phyloP scores from a whole-genome alignment of 1,140 invertebrate genomes.

The Ips typographus region DNA sequence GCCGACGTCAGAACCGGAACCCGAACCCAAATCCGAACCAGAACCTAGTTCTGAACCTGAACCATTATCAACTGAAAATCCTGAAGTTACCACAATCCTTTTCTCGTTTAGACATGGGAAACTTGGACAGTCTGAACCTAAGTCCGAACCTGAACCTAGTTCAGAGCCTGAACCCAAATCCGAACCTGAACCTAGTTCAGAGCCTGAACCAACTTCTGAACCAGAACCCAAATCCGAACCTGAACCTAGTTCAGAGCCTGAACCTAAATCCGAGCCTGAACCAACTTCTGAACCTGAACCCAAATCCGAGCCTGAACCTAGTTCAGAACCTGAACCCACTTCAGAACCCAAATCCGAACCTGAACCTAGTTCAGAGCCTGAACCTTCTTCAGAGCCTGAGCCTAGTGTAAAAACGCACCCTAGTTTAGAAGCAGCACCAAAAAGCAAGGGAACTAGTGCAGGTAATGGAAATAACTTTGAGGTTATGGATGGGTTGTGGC shows the following conservation, averaged over 20 bases:
- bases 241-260: constrained; percentile 46
- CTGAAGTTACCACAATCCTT: constrained; percentile 45
- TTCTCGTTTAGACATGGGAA: constrained; percentile 5
- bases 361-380: constrained; percentile 50
- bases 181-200: constrained; percentile 50
- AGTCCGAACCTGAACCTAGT: constrained; percentile 47
- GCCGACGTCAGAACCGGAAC: constrained; percentile 54
- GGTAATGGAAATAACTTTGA: constrained; percentile 31
- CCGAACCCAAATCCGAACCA: constrained; percentile 50
- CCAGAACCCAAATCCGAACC: constrained; percentile 53
- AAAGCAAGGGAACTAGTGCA: constrained; percentile 25
- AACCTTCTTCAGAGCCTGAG: constrained; percentile 50
- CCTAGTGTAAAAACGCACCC: constrained; percentile 47
- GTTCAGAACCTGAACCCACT: constrained; percentile 52
- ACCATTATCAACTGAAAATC: constrained; percentile 48
- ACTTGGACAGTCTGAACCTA: constrained; percentile 45
- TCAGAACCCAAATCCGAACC: constrained; percentile 54
- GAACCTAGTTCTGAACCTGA: constrained; percentile 50
- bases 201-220: constrained; percentile 53
- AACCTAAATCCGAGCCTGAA: constrained; percentile 49
- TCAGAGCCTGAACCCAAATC: constrained; percentile 52
- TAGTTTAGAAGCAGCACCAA: constrained; percentile 48
- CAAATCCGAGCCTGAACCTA: constrained; percentile 51
- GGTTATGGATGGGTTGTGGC: too few species aligned
- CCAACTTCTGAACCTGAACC: constrained; percentile 49